These are phyloP conservation scores for Lasioglossum morio DNA, from an alignment of 2,888 invertebrate species.

Conservation along the genomic window DNA sequence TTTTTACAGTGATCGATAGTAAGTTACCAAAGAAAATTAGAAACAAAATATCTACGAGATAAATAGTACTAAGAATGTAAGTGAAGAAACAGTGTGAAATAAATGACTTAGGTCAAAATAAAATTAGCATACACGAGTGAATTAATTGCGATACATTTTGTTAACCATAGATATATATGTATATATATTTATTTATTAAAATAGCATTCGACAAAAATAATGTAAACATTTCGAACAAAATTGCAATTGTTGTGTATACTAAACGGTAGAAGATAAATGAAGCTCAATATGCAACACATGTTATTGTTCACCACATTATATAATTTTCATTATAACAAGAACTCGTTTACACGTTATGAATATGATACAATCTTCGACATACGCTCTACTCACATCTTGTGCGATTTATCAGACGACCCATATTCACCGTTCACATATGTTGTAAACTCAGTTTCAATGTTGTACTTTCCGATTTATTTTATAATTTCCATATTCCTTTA, in stretches of 20 bases:
- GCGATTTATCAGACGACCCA: constrained; percentile 51
- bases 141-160: background rate
- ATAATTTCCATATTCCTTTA: constrained; percentile 22
- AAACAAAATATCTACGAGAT: background rate
- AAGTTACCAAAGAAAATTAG: background rate
- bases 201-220: constrained; percentile 11
- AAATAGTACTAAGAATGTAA: background rate
- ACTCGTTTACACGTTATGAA: background rate
- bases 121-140: background rate
- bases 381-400: constrained; percentile 38
- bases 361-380: constrained; percentile 4
- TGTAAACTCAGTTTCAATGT: background rate
- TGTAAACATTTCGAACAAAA: background rate
- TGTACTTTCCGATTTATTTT: background rate
- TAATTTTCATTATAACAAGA: constrained; percentile 25
- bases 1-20: background rate
- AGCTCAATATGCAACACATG: constrained; percentile 15
- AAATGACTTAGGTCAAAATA: background rate
- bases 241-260: constrained; percentile 1
- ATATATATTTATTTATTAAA: constrained; percentile 32
- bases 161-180: constrained; percentile 20
- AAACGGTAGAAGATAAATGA: constrained; percentile 11
- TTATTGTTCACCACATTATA: constrained; percentile 29
- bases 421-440: constrained; percentile 17
- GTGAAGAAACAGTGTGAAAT: background rate